These are phyloP conservation scores for human DNA, from an alignment of 2,113 vertebrate genomes.

Conservation along the genomic window GRCh38 chr9:14235001-14235500, in stretches of 20 bases:
- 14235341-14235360: background rate
- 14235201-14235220: slow-evolving; percentile 3
- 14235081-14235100: background rate
- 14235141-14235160: background rate
- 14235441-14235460: slow-evolving; percentile 1
- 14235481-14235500: slow-evolving; percentile 40
- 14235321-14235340: background rate
- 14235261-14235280: background rate
- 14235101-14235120: background rate
- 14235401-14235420: slow-evolving; percentile 44
- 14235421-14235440: slow-evolving; percentile 39
- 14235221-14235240: slow-evolving; percentile 16
- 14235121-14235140: background rate
- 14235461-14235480: background rate
- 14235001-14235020: background rate
- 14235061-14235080: background rate
- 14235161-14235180: background rate
- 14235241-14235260: background rate
- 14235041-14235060: background rate
- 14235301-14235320: background rate
- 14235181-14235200: background rate
- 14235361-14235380: background rate
- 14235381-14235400: background rate
- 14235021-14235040: background rate
- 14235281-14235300: background rate